These are phyloP conservation scores for Scolopax bukidnonensis DNA, from an alignment of 2,797 vertebrate genomes.

Conservation along the genomic window DNA sequence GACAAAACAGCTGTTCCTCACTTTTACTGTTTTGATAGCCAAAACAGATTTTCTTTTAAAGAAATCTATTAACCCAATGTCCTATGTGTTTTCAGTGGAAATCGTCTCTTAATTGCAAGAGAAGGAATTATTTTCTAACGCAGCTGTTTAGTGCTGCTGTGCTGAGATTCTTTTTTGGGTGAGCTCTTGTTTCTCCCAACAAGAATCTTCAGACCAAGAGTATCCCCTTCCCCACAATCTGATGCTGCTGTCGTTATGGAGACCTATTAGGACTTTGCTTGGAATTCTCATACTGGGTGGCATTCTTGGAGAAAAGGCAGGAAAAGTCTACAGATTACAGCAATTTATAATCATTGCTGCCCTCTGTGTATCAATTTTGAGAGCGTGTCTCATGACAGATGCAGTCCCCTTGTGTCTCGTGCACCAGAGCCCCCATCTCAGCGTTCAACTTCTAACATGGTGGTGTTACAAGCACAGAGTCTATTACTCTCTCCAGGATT, in stretches of 20 bases:
- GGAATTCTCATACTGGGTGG: not conserved
- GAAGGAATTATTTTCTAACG: slow-evolving; percentile 65
- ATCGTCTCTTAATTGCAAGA: slow-evolving; percentile 75
- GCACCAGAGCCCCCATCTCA: not conserved
- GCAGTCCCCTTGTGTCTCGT: not conserved
- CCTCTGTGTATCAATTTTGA: not conserved
- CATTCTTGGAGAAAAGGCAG: not conserved
- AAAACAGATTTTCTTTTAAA: slow-evolving; percentile 77
- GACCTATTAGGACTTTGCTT: not conserved
- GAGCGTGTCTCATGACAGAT: not conserved
- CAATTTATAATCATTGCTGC: not conserved
- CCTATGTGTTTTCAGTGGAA: slow-evolving; percentile 74
- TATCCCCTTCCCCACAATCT: not conserved
- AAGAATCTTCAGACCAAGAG: not conserved
- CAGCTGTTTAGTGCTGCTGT: slow-evolving; percentile 59
- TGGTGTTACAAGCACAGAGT: not conserved
- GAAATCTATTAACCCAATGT: slow-evolving; percentile 78
- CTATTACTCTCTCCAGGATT: not conserved
- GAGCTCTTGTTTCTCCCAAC: not conserved
- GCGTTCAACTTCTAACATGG: not conserved
- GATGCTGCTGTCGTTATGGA: not conserved
- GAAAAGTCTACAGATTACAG: not conserved
- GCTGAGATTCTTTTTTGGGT: not conserved
- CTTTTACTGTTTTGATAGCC: slow-evolving; percentile 76
- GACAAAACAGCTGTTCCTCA: slow-evolving; percentile 78